Percentiles rank a stretch among this genome's conserved stretches.
Conservation (phyloP, 2,113 vertebrate genomes). For the Thamnophis sirtalis region DNA sequence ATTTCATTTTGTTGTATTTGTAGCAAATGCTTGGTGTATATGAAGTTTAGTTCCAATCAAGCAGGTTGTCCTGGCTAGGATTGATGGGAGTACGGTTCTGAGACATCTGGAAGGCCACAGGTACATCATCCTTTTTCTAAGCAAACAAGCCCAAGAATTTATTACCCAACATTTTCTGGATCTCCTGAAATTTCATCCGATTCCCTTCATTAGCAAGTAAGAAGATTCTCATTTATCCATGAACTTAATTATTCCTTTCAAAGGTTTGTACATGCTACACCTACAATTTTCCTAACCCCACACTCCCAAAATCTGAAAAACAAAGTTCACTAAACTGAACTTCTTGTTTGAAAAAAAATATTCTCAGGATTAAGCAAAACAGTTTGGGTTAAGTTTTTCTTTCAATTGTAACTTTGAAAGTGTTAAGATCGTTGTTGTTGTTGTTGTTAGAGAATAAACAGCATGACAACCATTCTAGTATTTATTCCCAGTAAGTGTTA, state of each 20-base stretch:
- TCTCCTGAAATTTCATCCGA: background rate
- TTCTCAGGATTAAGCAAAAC: background rate
- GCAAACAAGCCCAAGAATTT: background rate
- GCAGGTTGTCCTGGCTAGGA: background rate
- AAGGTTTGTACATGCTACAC: background rate
- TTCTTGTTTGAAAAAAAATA: background rate
- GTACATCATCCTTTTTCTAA: background rate
- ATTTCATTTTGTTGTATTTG: background rate
- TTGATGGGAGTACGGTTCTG: background rate
- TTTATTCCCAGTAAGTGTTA: constrained; percentile 14
- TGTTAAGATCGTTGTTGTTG: background rate
- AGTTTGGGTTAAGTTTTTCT: background rate
- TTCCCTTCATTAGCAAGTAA: background rate
- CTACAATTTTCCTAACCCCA: background rate
- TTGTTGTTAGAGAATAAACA: constrained; percentile 7
- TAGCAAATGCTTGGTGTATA: background rate
- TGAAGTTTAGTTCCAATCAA: background rate
- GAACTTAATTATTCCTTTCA: background rate
- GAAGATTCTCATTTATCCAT: background rate
- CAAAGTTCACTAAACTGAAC: background rate
- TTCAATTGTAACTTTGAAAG: constrained; percentile 26
- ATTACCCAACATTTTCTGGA: background rate
- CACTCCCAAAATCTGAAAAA: background rate
- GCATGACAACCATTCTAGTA: constrained; percentile 22
- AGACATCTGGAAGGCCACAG: background rate